Evolutionary conservation across 2,888 invertebrate species (phyloP).

Genomic region (Endomychus coccineus): DNA sequence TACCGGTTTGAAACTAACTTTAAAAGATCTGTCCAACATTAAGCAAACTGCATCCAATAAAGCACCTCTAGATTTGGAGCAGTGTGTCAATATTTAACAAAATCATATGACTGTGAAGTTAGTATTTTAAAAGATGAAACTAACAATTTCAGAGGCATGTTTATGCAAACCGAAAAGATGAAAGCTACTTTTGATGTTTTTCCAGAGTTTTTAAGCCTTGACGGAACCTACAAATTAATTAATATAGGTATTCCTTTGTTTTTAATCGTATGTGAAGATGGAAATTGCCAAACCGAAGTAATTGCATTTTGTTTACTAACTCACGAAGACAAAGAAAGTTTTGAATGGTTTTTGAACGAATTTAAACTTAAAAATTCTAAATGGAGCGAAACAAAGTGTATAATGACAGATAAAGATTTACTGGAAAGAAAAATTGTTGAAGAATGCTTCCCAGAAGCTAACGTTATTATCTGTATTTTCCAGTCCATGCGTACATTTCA

Average conservation of each 20-base stretch:
- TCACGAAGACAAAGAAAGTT: constrained; percentile 4
- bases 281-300: constrained; percentile 4
- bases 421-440: constrained; percentile 5
- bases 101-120: no score
- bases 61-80: no score
- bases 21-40: no score
- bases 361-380: constrained; percentile 1
- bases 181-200: neutral
- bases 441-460: constrained; percentile 6
- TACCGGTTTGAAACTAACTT: no score
- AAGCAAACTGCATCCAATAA: no score
- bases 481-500: constrained; percentile 6
- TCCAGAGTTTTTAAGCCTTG: constrained; percentile 2
- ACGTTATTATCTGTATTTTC: constrained; percentile 5
- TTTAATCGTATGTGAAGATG: constrained; percentile 1
- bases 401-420: constrained; percentile 6
- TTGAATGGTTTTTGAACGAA: constrained; percentile 3
- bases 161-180: no score
- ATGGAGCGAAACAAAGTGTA: constrained; percentile 3
- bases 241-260: constrained; percentile 3
- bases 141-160: no score
- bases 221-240: neutral
- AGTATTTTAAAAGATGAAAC: no score
- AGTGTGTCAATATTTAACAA: no score
- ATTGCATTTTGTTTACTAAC: constrained; percentile 5